Evolutionary conservation across 2,888 invertebrate species (phyloP).

Genomic region (Spisula subtruncata): DNA sequence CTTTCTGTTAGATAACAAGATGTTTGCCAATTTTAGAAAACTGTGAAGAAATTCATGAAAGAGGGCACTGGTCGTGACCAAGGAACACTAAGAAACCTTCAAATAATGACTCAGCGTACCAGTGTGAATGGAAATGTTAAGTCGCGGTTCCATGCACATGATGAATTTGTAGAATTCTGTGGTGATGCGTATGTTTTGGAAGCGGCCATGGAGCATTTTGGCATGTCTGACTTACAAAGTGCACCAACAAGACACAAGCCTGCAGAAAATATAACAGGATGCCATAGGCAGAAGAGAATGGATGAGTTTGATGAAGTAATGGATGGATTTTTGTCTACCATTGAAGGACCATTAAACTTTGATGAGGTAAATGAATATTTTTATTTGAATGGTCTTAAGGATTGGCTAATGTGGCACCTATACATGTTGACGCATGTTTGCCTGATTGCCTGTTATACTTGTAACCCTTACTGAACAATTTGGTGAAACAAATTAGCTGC

Average conservation of each 20-base stretch:
- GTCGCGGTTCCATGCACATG: constrained; percentile 38
- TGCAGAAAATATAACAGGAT: not conserved
- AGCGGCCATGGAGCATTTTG: constrained; percentile 48
- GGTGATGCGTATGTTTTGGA: constrained; percentile 46
- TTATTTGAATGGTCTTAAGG: not conserved
- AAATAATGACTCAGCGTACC: not conserved
- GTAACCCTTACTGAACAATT: not conserved
- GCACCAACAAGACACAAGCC: constrained; percentile 30
- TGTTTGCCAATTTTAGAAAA: not conserved
- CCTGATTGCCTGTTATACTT: not conserved
- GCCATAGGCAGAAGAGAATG: constrained; percentile 12
- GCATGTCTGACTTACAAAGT: constrained; percentile 36
- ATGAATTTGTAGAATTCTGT: constrained; percentile 43
- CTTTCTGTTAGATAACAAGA: no score
- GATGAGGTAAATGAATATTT: not conserved
- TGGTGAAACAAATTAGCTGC: not conserved
- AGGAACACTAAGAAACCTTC: not conserved
- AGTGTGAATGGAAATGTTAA: constrained; percentile 3
- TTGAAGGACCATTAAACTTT: not conserved
- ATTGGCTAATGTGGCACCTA: not conserved
- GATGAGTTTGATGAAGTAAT: constrained; percentile 1
- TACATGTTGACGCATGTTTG: not conserved
- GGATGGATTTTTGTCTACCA: not conserved
- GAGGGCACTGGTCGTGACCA: not conserved
- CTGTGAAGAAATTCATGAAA: not conserved